Conservation (phyloP, 2,113 vertebrate species). For the Elgaria multicarinata region DNA sequence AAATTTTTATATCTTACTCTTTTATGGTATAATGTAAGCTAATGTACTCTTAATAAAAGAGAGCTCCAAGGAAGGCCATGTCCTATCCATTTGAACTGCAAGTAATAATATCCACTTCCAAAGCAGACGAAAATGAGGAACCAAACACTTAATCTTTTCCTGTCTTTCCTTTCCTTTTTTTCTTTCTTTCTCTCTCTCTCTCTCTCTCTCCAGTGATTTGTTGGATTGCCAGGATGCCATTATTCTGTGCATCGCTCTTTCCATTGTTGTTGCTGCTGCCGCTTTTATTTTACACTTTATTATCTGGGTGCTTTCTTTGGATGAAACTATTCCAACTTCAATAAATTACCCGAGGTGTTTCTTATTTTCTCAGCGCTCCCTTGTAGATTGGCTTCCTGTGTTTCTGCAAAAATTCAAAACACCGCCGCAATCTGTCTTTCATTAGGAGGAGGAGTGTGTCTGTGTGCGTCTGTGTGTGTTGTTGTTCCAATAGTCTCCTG, state of each 20-base stretch:
- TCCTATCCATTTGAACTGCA: accelerated
- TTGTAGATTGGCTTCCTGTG: conserved; percentile 14
- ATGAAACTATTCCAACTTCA: conserved; percentile 23
- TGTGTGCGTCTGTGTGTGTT: neutral
- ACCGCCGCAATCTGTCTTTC: neutral
- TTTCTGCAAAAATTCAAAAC: conserved; percentile 25
- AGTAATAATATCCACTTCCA: neutral
- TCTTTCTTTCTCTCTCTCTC: neutral
- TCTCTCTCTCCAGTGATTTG: neutral
- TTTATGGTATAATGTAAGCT: conserved; percentile 24
- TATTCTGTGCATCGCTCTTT: conserved; percentile 26
- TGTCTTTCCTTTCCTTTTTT: conserved; percentile 3
- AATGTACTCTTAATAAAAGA: conserved; percentile 25
- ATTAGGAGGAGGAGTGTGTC: neutral
- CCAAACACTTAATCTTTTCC: conserved; percentile 1
- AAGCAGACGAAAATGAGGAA: neutral
- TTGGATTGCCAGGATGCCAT: conserved; percentile 12
- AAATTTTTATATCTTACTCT: conserved; percentile 1
- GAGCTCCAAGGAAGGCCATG: neutral
- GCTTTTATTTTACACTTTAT: conserved; percentile 45
- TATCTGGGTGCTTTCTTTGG: conserved; percentile 40
- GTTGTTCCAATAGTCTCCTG: accelerated
- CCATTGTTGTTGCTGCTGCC: conserved; percentile 18
- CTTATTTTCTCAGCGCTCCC: conserved; percentile 15
- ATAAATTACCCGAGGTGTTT: conserved; percentile 11